These are phyloP conservation scores for Lochmaea crataegi DNA, from an alignment of 2,888 invertebrate genomes.

Conservation along the genomic window DNA sequence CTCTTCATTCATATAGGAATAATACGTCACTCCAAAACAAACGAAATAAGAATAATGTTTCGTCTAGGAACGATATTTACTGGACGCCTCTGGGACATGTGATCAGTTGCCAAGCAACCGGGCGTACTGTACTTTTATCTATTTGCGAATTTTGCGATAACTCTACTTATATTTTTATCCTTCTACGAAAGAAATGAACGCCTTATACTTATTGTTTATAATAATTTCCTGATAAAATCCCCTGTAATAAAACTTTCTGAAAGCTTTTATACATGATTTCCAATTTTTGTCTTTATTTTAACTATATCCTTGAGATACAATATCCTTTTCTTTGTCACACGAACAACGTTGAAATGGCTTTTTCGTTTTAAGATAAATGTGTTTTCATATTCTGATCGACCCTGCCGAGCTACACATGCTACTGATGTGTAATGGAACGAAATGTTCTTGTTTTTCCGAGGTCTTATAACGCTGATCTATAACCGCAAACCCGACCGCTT, in stretches of 20 bases:
- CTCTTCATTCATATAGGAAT: no score
- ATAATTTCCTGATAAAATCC: no score
- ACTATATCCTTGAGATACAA: neutral
- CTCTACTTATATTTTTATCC: no score
- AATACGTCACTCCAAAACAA: no score
- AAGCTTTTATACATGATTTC: neutral
- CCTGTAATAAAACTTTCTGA: no score
- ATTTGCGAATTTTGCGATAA: no score
- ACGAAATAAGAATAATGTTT: no score
- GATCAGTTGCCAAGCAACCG: no score
- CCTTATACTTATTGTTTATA: no score
- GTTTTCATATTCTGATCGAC: slow-evolving; percentile 10
- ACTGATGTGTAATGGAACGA: slow-evolving; percentile 17
- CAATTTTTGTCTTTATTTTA: neutral
- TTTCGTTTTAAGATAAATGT: neutral
- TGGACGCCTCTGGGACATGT: no score
- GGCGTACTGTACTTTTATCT: no score
- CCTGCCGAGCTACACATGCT: slow-evolving; percentile 18
- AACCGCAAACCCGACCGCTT: neutral
- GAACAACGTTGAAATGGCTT: neutral
- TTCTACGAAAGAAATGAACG: neutral
- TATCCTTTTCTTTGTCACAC: neutral
- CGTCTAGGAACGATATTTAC: no score
- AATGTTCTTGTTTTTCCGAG: slow-evolving; percentile 24
- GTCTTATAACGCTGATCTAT: slow-evolving; percentile 11